Percentiles rank a stretch among this genome's conserved stretches.
These are phyloP conservation scores for Caenorhabditis inopinata DNA, from an alignment of 1,140 invertebrate genomes.

Conservation along the genomic window DNA sequence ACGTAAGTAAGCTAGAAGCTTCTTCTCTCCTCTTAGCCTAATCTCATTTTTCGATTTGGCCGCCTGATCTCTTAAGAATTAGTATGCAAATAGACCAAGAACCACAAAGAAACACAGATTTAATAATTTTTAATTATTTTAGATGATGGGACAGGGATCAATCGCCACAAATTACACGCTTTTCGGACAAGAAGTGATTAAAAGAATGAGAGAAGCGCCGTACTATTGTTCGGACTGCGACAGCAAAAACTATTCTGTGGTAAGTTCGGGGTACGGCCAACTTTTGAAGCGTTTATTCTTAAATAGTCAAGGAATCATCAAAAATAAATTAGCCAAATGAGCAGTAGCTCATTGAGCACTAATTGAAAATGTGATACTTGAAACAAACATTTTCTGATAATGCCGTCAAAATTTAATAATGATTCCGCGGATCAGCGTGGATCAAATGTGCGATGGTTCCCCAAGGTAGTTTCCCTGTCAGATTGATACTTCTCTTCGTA, in stretches of 20 bases:
- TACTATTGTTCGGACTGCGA: constrained; percentile 11
- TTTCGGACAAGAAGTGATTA: neutral
- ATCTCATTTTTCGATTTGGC: neutral
- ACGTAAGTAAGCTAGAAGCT: neutral
- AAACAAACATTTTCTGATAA: too few relatives aligned
- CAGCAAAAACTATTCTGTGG: neutral
- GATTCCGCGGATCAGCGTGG: too few relatives aligned
- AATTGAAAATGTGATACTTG: too few relatives aligned
- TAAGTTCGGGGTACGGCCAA: neutral
- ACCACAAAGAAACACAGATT: neutral
- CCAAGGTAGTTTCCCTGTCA: too few relatives aligned
- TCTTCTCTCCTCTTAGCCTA: neutral
- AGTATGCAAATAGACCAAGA: constrained; percentile 1
- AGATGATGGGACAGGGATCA: constrained; percentile 12
- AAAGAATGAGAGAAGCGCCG: neutral
- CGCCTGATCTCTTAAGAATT: neutral
- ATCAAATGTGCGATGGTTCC: too few relatives aligned
- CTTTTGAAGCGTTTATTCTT: too few relatives aligned
- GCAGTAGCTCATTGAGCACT: too few relatives aligned
- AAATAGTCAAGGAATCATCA: too few relatives aligned
- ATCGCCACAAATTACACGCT: constrained; percentile 1
- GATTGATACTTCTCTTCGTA: too few relatives aligned
- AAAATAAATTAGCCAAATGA: too few relatives aligned
- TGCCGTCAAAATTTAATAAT: too few relatives aligned
- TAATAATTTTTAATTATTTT: too few relatives aligned